Percentiles rank a stretch among this genome's conserved stretches.
Conservation (phyloP, 2,888 invertebrate genomes). For the Cephonodes hylas region DNA sequence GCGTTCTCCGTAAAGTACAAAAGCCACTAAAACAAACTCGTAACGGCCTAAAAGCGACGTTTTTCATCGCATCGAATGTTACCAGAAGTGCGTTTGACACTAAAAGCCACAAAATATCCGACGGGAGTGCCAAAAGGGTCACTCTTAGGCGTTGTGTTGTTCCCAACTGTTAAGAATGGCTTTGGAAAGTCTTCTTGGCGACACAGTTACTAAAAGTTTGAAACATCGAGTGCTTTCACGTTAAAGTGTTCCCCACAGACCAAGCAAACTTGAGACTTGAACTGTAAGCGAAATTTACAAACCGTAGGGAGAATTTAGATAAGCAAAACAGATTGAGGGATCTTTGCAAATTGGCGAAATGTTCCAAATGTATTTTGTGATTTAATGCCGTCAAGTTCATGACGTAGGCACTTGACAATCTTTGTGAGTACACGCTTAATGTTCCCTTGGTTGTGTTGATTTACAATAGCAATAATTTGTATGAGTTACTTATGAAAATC, state of each 20-base stretch:
- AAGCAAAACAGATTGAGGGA: slow-evolving; percentile 21
- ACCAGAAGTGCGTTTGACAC: slow-evolving; percentile 48
- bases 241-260: slow-evolving; percentile 47
- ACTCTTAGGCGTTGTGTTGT: slow-evolving; percentile 61
- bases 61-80: slow-evolving; percentile 5
- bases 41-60: slow-evolving; percentile 1
- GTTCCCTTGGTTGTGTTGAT: slow-evolving; percentile 35
- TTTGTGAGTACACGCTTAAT: slow-evolving; percentile 55
- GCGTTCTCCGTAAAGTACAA: slow-evolving; percentile 2
- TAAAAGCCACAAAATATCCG: slow-evolving; percentile 64
- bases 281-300: slow-evolving; percentile 14
- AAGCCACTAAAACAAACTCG: slow-evolving; percentile 3
- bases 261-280: slow-evolving; percentile 27
- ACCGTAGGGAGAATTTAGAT: neutral
- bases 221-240: slow-evolving; percentile 74
- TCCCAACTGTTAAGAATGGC: slow-evolving; percentile 60
- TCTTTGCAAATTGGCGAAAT: slow-evolving; percentile 20
- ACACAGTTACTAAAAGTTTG: slow-evolving; percentile 76
- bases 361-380: slow-evolving; percentile 58
- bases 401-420: slow-evolving; percentile 51
- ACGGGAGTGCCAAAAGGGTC: slow-evolving; percentile 64
- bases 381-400: slow-evolving; percentile 67
- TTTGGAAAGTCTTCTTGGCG: slow-evolving; percentile 59
- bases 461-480: slow-evolving; percentile 32
- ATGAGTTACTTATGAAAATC: neutral